Percentiles rank a stretch among this genome's conserved stretches.
Conservation (phyloP, 1,140 invertebrate species). For the Theocolax elegans region DNA sequence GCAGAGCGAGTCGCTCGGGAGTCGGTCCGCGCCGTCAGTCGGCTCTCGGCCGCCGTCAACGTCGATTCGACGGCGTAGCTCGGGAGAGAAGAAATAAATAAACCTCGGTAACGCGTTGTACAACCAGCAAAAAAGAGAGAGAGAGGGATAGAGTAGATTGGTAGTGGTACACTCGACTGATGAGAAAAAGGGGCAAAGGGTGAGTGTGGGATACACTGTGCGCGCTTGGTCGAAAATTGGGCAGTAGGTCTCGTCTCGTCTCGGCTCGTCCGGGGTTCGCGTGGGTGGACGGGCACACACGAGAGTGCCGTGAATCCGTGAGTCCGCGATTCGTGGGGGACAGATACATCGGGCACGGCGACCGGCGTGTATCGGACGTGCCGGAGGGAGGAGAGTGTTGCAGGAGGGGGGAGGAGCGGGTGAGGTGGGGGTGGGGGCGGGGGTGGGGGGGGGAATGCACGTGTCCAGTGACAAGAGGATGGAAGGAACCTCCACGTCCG, state of each 20-base stretch:
- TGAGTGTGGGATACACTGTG: no score
- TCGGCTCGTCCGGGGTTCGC: no score
- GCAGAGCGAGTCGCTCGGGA: slow-evolving; percentile 12
- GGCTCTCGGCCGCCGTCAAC: slow-evolving; percentile 66
- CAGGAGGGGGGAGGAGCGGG: neutral
- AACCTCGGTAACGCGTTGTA: neutral
- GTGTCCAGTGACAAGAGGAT: neutral
- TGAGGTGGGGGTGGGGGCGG: neutral
- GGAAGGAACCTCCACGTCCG: neutral
- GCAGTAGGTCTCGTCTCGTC: no score
- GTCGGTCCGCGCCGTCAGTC: slow-evolving; percentile 55
- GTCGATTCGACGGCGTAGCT: slow-evolving; percentile 60
- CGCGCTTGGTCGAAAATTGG: no score
- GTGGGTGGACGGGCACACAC: no score
- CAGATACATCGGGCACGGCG: no score
- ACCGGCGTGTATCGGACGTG: no score
- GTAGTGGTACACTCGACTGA: no score
- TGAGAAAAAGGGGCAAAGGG: no score
- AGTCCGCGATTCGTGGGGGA: no score
- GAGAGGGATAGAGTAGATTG: neutral
- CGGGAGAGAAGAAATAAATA: slow-evolving; percentile 9
- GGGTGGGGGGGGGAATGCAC: neutral
- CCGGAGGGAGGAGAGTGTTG: no score
- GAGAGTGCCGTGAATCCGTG: no score
- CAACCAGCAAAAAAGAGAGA: neutral